Percentiles rank a stretch among this genome's conserved stretches.
phyloP scores from a whole-genome alignment of 2,113 vertebrate species.

The Entomyzon cyanotis region DNA sequence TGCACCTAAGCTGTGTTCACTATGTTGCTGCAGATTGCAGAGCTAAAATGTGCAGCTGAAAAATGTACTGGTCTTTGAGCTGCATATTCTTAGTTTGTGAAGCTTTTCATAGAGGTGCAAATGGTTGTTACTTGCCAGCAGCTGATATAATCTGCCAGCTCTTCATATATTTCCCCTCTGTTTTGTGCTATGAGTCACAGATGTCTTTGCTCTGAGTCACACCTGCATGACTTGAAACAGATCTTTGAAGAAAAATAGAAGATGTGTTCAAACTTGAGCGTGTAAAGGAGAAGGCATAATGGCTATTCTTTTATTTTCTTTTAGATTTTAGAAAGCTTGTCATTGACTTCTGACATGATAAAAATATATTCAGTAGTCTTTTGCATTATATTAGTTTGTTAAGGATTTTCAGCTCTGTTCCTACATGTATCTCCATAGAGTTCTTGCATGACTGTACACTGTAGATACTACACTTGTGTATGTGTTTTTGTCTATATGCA shows the following conservation, averaged over 20 bases:
- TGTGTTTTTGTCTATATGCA: rapidly evolving
- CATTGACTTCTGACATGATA: background rate
- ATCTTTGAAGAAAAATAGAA: constrained; percentile 13
- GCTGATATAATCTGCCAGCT: constrained; percentile 60
- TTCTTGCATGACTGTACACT: background rate
- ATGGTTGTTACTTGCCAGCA: constrained; percentile 38
- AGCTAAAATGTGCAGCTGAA: constrained; percentile 44
- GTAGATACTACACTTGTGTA: background rate
- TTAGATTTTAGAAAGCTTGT: background rate
- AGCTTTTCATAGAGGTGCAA: constrained; percentile 46
- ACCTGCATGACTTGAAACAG: constrained; percentile 68
- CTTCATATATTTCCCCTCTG: constrained; percentile 26
- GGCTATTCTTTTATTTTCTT: background rate
- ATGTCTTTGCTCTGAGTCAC: constrained; percentile 67
- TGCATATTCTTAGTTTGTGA: constrained; percentile 48
- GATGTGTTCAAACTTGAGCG: constrained; percentile 60
- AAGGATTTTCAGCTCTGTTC: background rate
- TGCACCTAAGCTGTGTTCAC: background rate
- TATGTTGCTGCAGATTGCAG: background rate
- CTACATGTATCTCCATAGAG: background rate
- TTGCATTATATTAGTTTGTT: background rate
- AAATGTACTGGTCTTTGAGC: constrained; percentile 35
- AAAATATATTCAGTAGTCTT: background rate
- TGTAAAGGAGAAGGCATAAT: constrained; percentile 7
- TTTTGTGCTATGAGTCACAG: constrained; percentile 61